phyloP scores from a whole-genome alignment of 2,888 invertebrate species.

The Gortyna flavago region DNA sequence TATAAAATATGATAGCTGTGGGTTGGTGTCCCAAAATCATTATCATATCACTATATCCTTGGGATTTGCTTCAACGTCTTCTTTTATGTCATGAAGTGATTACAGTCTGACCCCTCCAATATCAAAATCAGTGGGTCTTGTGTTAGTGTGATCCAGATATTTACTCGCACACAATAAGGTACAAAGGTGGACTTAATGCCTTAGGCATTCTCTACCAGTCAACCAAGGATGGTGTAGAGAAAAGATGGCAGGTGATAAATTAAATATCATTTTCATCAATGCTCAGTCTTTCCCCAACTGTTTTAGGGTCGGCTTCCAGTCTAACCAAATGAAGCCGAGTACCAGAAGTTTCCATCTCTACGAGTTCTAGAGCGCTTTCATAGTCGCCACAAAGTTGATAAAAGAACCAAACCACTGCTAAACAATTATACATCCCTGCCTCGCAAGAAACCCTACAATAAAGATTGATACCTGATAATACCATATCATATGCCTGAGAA shows the following conservation, averaged over 20 bases:
- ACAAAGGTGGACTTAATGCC: not conserved
- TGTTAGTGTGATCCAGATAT: not conserved
- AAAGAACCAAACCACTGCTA: not conserved
- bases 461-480: slow-evolving; percentile 5
- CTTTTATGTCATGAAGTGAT: not conserved
- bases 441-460: not conserved
- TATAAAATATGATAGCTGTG: slow-evolving; percentile 27
- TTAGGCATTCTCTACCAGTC: not conserved
- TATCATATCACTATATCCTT: slow-evolving; percentile 9
- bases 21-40: slow-evolving; percentile 23
- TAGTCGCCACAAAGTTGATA: not conserved
- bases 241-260: not conserved
- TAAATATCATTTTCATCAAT: too few species aligned
- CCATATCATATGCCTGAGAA: slow-evolving; percentile 26
- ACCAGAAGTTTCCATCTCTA: too few species aligned
- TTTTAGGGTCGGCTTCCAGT: too few species aligned
- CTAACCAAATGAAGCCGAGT: too few species aligned
- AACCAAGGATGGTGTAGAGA: not conserved
- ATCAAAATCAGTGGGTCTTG: not conserved
- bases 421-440: too few species aligned
- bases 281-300: too few species aligned
- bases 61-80: not conserved
- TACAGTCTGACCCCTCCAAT: not conserved
- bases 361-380: not conserved
- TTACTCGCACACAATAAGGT: not conserved